phyloP scores from a whole-genome alignment of 2,113 vertebrate genomes.

The Craseonycteris thonglongyai region DNA sequence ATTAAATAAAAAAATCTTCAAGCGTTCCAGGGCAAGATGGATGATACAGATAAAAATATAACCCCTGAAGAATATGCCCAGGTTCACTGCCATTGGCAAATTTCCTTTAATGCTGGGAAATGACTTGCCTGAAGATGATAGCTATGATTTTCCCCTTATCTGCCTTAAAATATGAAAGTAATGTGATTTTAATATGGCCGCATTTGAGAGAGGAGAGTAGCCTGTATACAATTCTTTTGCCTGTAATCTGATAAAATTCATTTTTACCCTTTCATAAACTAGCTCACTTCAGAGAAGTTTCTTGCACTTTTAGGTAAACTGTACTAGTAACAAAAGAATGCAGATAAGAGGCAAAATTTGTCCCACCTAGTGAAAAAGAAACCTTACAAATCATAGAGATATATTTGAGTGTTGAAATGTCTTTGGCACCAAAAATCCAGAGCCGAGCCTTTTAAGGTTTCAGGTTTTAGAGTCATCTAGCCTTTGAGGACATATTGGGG shows the following conservation, averaged over 20 bases:
- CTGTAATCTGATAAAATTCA: neutral
- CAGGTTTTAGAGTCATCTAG: neutral
- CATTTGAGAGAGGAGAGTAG: neutral
- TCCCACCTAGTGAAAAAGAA: neutral
- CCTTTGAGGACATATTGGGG: neutral
- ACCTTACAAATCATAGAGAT: neutral
- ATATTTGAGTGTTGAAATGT: neutral
- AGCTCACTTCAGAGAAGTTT: constrained; percentile 1
- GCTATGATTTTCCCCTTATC: neutral
- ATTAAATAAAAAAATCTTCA: neutral
- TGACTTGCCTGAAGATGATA: neutral
- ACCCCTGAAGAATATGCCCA: neutral
- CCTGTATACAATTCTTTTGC: neutral
- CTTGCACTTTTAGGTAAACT: neutral
- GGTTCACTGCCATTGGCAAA: neutral
- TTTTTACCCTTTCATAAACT: constrained; percentile 20
- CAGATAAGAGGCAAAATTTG: neutral
- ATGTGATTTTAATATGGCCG: neutral
- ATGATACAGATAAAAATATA: neutral
- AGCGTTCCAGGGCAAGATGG: neutral
- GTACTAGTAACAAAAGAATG: neutral
- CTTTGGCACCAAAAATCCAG: neutral
- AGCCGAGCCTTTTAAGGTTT: neutral
- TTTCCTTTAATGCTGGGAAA: neutral
- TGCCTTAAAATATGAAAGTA: neutral